Evolutionary conservation across 2,888 invertebrate genomes (phyloP).

Genomic region (Chromoteleia sp.): DNA sequence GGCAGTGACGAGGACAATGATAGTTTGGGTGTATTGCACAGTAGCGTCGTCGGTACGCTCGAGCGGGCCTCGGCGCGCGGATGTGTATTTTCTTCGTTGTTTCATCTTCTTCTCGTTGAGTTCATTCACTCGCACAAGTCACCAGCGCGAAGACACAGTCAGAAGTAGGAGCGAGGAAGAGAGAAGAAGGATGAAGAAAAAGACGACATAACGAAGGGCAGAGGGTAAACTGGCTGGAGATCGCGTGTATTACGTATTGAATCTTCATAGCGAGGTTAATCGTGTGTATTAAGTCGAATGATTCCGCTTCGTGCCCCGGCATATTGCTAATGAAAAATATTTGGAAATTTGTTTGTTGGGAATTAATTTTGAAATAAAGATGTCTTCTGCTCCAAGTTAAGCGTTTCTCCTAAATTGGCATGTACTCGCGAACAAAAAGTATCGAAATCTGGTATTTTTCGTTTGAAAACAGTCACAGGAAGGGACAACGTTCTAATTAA

Average conservation of each 20-base stretch:
- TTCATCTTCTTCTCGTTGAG: constrained; percentile 61
- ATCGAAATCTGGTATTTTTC: neutral
- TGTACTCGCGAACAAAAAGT: no score
- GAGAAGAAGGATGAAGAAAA: constrained; percentile 7
- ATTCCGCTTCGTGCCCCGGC: constrained; percentile 30
- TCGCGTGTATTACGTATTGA: constrained; percentile 59
- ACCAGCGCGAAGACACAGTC: constrained; percentile 22
- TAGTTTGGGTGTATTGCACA: constrained; percentile 39
- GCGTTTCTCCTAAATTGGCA: no score
- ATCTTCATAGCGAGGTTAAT: constrained; percentile 59
- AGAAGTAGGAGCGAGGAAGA: neutral
- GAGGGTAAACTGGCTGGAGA: constrained; percentile 59
- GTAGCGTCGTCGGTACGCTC: constrained; percentile 43
- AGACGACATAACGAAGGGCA: constrained; percentile 57
- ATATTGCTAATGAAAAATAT: neutral
- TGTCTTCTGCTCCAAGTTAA: no score
- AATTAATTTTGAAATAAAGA: neutral
- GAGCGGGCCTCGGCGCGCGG: constrained; percentile 50
- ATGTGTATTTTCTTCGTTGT: constrained; percentile 55
- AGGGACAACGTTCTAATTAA: constrained; percentile 4
- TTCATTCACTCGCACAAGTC: constrained; percentile 67
- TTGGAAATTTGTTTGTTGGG: neutral
- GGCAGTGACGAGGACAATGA: constrained; percentile 55
- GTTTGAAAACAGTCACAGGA: neutral
- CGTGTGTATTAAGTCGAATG: constrained; percentile 51